phyloP scores from a whole-genome alignment of 1,140 invertebrate species.

The Drosophila repleta region DNA sequence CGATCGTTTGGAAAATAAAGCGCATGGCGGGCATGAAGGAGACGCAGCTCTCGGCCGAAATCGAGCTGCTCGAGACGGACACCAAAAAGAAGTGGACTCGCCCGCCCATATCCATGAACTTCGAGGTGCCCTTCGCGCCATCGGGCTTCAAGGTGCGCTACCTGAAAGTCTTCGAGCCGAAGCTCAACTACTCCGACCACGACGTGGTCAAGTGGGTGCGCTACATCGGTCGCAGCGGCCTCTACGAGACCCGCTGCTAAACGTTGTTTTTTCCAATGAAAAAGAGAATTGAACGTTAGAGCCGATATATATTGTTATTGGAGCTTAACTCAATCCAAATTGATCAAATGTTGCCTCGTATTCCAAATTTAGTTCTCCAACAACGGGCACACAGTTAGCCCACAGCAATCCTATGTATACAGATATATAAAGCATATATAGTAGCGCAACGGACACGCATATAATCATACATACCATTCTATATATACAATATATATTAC shows the following conservation, averaged over 20 bases:
- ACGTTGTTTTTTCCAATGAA: constrained; percentile 49
- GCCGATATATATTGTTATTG: constrained; percentile 55
- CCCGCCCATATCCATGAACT: constrained; percentile 99
- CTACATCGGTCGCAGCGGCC: constrained; percentile 99
- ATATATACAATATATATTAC: constrained; percentile 48
- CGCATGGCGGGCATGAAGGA: constrained; percentile 99
- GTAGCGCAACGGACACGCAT: constrained; percentile 3
- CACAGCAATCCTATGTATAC: constrained; percentile 14
- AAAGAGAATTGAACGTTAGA: constrained; percentile 19
- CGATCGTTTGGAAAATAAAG: constrained; percentile 99
- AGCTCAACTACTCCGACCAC: constrained; percentile 99
- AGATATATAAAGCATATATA: constrained; percentile 1
- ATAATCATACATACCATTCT: constrained; percentile 69
- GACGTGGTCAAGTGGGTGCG: constrained; percentile 99
- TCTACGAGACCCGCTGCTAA: constrained; percentile 99
- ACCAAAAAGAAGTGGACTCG: constrained; percentile 99
- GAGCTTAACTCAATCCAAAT: constrained; percentile 74
- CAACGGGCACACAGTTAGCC: constrained; percentile 25
- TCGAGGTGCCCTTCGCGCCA: constrained; percentile 98
- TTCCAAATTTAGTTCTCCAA: constrained; percentile 73
- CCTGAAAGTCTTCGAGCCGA: constrained; percentile 99
- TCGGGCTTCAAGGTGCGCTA: constrained; percentile 99
- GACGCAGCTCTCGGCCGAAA: constrained; percentile 99
- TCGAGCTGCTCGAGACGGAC: constrained; percentile 99
- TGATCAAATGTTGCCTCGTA: constrained; percentile 72